phyloP scores from a whole-genome alignment of 2,113 vertebrate species.

The Podarcis cretensis region DNA sequence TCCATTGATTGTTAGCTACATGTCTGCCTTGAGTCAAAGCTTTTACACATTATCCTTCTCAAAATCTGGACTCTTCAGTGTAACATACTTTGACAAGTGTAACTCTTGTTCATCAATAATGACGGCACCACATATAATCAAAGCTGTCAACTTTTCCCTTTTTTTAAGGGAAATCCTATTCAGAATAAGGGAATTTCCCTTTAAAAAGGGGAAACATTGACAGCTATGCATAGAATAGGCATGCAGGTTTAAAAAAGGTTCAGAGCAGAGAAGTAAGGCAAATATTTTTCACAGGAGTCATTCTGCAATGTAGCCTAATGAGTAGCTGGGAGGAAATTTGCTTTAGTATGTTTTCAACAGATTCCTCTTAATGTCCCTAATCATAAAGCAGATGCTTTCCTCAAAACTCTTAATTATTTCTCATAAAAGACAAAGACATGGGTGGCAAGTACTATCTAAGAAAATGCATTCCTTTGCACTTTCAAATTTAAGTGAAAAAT shows the following conservation, averaged over 20 bases:
- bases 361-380: too few species aligned
- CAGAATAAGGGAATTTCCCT: too few species aligned
- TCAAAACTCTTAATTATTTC: background rate
- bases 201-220: too few species aligned
- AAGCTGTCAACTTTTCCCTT: too few species aligned
- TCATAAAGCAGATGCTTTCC: background rate
- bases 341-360: too few species aligned
- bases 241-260: too few species aligned
- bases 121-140: background rate
- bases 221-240: background rate
- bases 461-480: background rate
- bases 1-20: rapidly evolving
- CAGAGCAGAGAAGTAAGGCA: too few species aligned
- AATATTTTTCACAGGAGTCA: too few species aligned
- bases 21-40: rapidly evolving
- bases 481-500: background rate
- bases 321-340: too few species aligned
- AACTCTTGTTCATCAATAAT: background rate
- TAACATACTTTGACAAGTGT: background rate
- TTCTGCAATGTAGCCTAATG: too few species aligned
- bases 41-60: background rate
- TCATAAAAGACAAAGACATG: background rate
- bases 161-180: too few species aligned
- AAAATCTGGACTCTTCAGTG: rapidly evolving
- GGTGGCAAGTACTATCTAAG: background rate